phyloP scores from a whole-genome alignment of 2,113 vertebrate genomes.

The Dinomys branickii region DNA sequence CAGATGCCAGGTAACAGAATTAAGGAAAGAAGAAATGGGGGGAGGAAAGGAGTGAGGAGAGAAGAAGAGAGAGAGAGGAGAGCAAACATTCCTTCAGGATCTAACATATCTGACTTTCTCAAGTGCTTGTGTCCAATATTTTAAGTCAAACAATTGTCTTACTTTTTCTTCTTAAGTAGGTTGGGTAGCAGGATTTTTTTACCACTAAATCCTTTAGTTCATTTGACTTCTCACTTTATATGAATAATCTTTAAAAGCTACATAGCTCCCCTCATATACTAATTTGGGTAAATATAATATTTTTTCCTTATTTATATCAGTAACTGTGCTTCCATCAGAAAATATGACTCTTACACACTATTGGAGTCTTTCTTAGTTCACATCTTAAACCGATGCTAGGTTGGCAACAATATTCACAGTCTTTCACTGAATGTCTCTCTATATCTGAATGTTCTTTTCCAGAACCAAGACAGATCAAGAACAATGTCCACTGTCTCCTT shows the following conservation, averaged over 20 bases:
- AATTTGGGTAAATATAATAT: not conserved
- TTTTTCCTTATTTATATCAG: not conserved
- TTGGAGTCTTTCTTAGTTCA: not conserved
- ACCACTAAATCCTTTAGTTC: not conserved
- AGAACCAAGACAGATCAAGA: not conserved
- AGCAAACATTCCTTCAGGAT: not conserved
- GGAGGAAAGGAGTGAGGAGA: accelerated
- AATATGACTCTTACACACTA: not conserved
- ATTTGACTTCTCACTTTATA: not conserved
- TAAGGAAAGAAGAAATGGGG: not conserved
- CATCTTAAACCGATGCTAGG: not conserved
- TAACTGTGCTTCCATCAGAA: not conserved
- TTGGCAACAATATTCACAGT: not conserved
- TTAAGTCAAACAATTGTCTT: not conserved
- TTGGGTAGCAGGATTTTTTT: not conserved
- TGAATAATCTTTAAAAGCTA: constrained; percentile 9
- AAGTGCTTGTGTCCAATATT: not conserved
- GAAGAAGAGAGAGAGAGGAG: not conserved
- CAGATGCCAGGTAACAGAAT: not conserved
- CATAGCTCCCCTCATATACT: not conserved
- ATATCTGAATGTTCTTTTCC: not conserved
- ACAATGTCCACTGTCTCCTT: not conserved
- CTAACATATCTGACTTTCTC: not conserved
- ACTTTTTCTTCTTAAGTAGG: not conserved
- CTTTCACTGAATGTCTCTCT: not conserved